A percentile compares a stretch with the other conserved stretches of the same genome.
These are phyloP conservation scores for Ptilorrhoa leucosticta DNA, from an alignment of 2,113 vertebrate genomes.

Conservation along the genomic window DNA sequence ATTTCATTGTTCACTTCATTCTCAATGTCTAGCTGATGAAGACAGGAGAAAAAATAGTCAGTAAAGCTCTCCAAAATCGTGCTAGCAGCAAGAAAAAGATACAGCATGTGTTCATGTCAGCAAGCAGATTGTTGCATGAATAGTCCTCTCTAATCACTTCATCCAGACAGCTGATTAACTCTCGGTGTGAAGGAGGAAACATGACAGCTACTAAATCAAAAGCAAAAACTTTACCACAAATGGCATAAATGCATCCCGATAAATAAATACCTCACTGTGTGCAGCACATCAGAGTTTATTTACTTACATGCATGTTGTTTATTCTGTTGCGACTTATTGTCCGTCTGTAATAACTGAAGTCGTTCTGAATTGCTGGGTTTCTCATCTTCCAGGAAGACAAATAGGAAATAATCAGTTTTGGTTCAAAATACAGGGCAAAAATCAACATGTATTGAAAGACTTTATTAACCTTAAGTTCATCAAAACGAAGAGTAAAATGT, in stretches of 20 bases:
- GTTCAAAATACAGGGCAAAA: not conserved
- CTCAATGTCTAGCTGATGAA: conserved; percentile 90
- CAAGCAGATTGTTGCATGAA: not conserved
- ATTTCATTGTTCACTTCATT: conserved; percentile 99
- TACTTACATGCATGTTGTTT: conserved; percentile 97
- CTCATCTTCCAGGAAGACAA: conserved; percentile 82
- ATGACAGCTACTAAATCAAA: not conserved
- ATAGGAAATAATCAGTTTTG: not conserved
- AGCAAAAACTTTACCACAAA: not conserved
- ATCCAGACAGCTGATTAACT: not conserved
- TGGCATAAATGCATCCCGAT: not conserved
- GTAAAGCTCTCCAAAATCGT: not conserved
- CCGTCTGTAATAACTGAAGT: conserved; percentile 96
- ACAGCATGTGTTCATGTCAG: not conserved
- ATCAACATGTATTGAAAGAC: not conserved
- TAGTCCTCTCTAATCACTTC: not conserved
- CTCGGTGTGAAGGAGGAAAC: not conserved
- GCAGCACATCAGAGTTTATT: not conserved
- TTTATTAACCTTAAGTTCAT: conserved; percentile 91
- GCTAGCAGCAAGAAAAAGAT: not conserved
- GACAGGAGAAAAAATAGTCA: conserved; percentile 28
- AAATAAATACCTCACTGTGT: not conserved
- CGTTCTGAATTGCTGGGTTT: conserved; percentile 97
- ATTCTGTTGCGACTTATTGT: conserved; percentile 95
- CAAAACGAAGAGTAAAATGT: conserved; percentile 97